Evolutionary conservation across 2,888 invertebrate genomes (phyloP).

Genomic region (Pollenia amentaria): DNA sequence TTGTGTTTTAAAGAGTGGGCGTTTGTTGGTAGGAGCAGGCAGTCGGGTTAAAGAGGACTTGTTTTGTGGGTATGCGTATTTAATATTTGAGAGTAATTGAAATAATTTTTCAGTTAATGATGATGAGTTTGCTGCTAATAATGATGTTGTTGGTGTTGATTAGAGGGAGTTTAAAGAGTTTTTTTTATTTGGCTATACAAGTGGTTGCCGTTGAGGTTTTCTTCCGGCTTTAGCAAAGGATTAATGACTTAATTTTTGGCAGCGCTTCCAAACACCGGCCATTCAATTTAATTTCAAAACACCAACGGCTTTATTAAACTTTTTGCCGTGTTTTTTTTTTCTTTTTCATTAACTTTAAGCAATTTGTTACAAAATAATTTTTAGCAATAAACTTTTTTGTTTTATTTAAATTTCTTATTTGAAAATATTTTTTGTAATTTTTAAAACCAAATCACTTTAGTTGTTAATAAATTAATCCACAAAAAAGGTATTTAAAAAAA

Average conservation of each 20-base stretch:
- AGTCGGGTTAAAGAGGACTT: neutral
- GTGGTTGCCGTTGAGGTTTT: constrained; percentile 59
- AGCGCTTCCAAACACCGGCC: constrained; percentile 52
- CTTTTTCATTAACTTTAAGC: neutral
- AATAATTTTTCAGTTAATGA: constrained; percentile 62
- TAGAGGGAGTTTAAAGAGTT: constrained; percentile 48
- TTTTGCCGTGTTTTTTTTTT: neutral
- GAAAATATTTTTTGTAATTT: neutral
- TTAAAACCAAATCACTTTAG: constrained; percentile 10
- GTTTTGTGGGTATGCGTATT: constrained; percentile 68
- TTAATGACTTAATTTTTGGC: constrained; percentile 67
- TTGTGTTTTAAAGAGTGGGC: constrained; percentile 7
- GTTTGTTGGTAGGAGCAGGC: constrained; percentile 45
- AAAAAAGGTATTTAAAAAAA: neutral
- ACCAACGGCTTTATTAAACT: constrained; percentile 53
- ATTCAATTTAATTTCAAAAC: constrained; percentile 43
- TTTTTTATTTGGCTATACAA: constrained; percentile 35
- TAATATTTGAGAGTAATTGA: constrained; percentile 71
- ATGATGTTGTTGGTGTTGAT: constrained; percentile 47
- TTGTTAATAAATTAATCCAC: constrained; percentile 36
- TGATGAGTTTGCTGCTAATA: constrained; percentile 42
- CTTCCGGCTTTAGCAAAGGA: constrained; percentile 41
- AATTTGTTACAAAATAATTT: neutral
- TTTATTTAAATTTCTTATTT: neutral
- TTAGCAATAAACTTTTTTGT: constrained; percentile 25